These are phyloP conservation scores for Cenopis cana DNA, from an alignment of 2,888 invertebrate species.

Conservation along the genomic window DNA sequence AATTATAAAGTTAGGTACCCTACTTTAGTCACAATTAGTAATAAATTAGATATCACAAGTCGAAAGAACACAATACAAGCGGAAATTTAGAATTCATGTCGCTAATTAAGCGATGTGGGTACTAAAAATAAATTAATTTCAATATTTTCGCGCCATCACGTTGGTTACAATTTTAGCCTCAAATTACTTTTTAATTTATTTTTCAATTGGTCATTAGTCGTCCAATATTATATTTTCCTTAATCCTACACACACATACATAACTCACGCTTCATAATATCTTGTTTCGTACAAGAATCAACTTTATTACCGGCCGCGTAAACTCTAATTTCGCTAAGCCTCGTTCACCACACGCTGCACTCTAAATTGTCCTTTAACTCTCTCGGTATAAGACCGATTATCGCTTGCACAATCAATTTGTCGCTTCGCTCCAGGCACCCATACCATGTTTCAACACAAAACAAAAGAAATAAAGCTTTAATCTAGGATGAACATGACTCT, in stretches of 20 bases:
- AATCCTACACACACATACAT: not conserved
- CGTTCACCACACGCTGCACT: slow-evolving; percentile 8
- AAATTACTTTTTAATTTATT: slow-evolving; percentile 5
- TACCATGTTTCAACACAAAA: slow-evolving; percentile 55
- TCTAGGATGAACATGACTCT: slow-evolving; percentile 14
- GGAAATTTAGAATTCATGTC: slow-evolving; percentile 31
- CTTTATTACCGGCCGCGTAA: not conserved
- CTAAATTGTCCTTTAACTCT: slow-evolving; percentile 48
- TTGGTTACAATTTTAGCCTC: slow-evolving; percentile 31
- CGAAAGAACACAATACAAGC: slow-evolving; percentile 56
- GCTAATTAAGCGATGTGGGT: not conserved
- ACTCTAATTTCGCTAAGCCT: not conserved
- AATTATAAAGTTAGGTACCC: slow-evolving; percentile 16
- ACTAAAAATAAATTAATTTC: slow-evolving; percentile 11
- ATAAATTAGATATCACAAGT: slow-evolving; percentile 67
- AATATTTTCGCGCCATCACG: slow-evolving; percentile 1
- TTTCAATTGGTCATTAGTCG: slow-evolving; percentile 8
- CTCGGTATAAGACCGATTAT: slow-evolving; percentile 50
- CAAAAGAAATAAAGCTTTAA: not conserved
- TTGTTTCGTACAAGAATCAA: not conserved
- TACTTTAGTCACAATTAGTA: slow-evolving; percentile 50
- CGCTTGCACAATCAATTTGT: slow-evolving; percentile 56
- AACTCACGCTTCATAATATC: not conserved
- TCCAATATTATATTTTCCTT: not conserved
- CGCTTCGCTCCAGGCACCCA: slow-evolving; percentile 54